Base-by-base conservation (phyloP, 2,113 vertebrate genomes). In the Siphamia tubifer region DNA sequence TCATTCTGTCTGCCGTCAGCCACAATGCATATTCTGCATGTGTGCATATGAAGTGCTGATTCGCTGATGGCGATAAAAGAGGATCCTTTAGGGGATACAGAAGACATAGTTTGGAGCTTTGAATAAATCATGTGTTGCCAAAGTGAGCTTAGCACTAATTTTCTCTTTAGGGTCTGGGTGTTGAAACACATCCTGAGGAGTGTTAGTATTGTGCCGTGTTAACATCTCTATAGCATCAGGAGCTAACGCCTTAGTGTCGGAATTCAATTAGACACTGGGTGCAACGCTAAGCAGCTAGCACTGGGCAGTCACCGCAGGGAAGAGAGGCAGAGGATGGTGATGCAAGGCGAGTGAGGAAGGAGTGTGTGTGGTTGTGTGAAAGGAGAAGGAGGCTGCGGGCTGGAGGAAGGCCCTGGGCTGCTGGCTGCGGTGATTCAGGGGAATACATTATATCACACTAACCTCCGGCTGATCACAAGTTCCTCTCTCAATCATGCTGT, bases 211-310 rank as follows among this genome's bases (percentile, higher is more conserved):
- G 86, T 79, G 68, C 62, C 80, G 44, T 90, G 86, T 89, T 90
- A 89, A 90, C 84, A 88, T 81, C 82, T 77, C 78, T 62, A 8
- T 74, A 83, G 79, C 82, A 80, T 71, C 68, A 48, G 52, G 63
- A 73, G 78, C 81, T 85, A 80, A 82, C 48, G 38, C 62, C 15
- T 0, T 16, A 24, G 77, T 61, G 71, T 71, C 68, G 77, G 77
- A 85, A 87, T 88, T 90, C 87, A 89, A 92, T 90, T 91, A 92
- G 87, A 89, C 75, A 74, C 82, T 68, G 75, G 85, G 78, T 87
- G 86, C 82, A 83, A 84, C 65, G 72, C 80, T 86, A 87, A 91
- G 79, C 86, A 90, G 86, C 86, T 79, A 83, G 87, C 76, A 49
- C 47, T 48, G 72, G 80, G 65, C 63, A 66, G 74, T 32, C 81